A percentile compares a stretch with the other conserved stretches of the same genome.
These are phyloP conservation scores for Cuniculus paca DNA, from an alignment of 2,797 vertebrate genomes.

Conservation along the genomic window DNA sequence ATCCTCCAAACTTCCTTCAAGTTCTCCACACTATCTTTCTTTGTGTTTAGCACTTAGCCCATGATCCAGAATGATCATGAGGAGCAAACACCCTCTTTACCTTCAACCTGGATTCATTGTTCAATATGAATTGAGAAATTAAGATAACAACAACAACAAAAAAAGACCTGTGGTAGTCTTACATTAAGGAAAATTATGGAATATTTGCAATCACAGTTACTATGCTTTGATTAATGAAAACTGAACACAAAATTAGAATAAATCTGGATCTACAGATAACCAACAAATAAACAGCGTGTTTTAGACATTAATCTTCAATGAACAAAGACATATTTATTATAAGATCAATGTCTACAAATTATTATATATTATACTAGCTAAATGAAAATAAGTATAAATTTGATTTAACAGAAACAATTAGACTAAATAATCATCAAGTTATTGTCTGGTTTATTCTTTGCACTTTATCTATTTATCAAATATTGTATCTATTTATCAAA, in stretches of 20 bases:
- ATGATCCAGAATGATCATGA: too few species aligned
- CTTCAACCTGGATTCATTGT: not conserved
- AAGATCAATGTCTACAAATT: constrained; percentile 39
- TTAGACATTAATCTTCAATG: constrained; percentile 59
- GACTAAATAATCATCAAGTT: not conserved
- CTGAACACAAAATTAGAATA: constrained; percentile 3
- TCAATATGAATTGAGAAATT: not conserved
- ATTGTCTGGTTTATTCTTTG: not conserved
- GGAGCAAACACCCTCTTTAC: fast-evolving
- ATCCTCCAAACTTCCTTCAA: not conserved
- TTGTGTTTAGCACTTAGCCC: not conserved
- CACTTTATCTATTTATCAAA: not conserved
- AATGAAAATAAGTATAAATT: constrained; percentile 43
- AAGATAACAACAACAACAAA: not conserved
- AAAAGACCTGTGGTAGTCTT: not conserved
- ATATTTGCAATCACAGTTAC: not conserved
- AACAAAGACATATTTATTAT: not conserved
- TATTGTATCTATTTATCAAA: not conserved
- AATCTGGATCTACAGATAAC: not conserved
- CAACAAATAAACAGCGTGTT: constrained; percentile 10
- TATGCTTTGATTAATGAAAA: constrained; percentile 9
- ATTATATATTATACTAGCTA: constrained; percentile 30
- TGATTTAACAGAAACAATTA: constrained; percentile 34
- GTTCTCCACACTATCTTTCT: not conserved
- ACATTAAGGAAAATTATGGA: not conserved